Percentiles rank a stretch among this genome's conserved stretches.
Conservation (phyloP, 2,888 invertebrate species). For the Drosophila melanosoma region DNA sequence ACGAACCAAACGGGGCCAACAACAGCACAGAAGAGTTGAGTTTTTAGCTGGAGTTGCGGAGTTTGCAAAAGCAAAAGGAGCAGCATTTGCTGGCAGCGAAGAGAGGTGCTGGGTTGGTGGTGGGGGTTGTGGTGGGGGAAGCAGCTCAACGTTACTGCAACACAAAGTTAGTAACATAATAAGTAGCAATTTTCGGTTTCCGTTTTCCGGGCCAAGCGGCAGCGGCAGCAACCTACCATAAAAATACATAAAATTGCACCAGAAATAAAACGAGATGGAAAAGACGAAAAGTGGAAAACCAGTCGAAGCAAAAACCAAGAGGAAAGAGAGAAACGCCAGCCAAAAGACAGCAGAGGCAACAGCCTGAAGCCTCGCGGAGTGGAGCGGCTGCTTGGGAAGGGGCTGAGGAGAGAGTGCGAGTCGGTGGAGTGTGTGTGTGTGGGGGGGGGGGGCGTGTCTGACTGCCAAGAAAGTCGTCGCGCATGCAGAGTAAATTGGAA, state of each 20-base stretch:
- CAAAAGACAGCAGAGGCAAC: conserved; percentile 48
- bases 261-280: conserved; percentile 45
- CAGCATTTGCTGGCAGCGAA: background rate
- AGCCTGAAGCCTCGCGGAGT: conserved; percentile 41
- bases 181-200: conserved; percentile 81
- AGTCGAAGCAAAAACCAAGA: conserved; percentile 27
- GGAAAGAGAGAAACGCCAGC: conserved; percentile 48
- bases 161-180: conserved; percentile 81
- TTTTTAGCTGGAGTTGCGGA: background rate
- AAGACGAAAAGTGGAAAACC: conserved; percentile 37
- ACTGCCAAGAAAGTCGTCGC: conserved; percentile 75
- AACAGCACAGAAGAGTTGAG: conserved; percentile 20
- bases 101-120: background rate
- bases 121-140: background rate
- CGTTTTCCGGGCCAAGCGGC: conserved; percentile 78
- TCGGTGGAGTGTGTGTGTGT: no score
- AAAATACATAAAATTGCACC: conserved; percentile 78
- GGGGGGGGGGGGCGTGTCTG: conserved; percentile 52
- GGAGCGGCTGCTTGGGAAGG: background rate
- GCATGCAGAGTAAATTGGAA: conserved; percentile 76
- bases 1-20: conserved; percentile 66
- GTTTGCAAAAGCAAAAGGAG: background rate
- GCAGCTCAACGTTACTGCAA: conserved; percentile 56
- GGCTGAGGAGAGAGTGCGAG: background rate
- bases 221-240: conserved; percentile 69